Evolutionary conservation across 2,113 vertebrate species (phyloP).

Genomic region (Pogona vitticeps): DNA sequence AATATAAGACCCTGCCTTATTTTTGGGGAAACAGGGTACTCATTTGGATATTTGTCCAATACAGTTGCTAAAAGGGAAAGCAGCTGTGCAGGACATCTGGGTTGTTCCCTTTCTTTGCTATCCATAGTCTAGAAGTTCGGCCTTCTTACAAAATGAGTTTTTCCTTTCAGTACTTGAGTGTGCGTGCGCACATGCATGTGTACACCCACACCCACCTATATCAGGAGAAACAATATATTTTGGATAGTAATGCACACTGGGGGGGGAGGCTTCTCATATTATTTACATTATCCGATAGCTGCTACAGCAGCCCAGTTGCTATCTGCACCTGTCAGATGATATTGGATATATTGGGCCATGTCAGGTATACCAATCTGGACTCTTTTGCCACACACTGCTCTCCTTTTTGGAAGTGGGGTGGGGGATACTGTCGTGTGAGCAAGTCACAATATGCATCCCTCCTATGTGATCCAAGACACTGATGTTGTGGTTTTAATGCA

Average conservation of each 20-base stretch:
- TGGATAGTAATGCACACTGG: background rate
- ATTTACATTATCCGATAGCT: background rate
- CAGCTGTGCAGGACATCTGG: constrained; percentile 53
- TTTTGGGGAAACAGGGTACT: no score
- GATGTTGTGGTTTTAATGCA: background rate
- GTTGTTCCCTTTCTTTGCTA: constrained; percentile 37
- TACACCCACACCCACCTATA: no score
- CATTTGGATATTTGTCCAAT: constrained; percentile 35
- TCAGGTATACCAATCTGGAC: background rate
- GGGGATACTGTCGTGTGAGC: background rate
- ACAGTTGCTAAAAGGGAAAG: constrained; percentile 23
- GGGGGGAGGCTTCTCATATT: background rate
- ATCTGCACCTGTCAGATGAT: background rate
- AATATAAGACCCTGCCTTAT: no score
- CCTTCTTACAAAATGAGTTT: background rate
- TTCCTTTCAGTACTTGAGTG: background rate
- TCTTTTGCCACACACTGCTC: background rate
- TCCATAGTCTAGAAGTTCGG: constrained; percentile 30
- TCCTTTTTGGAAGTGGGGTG: background rate
- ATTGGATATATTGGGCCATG: background rate
- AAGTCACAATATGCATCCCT: background rate
- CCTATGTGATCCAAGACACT: no score
- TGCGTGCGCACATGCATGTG: background rate
- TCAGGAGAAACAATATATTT: background rate
- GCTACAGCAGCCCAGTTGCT: background rate